These are phyloP conservation scores for Brachionus rubens DNA, from an alignment of 1,140 invertebrate species.

Conservation along the genomic window DNA sequence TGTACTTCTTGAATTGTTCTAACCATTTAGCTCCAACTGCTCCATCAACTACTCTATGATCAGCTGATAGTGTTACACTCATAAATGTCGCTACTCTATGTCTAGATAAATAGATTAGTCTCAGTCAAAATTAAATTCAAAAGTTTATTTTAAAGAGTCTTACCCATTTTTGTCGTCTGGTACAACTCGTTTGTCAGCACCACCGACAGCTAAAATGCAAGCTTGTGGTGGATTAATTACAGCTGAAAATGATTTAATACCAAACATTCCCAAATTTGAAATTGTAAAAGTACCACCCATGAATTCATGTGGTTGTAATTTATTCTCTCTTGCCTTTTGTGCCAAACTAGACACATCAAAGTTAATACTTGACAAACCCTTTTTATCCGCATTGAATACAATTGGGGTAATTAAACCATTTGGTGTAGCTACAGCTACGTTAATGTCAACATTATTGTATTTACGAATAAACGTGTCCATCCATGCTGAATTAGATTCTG, in stretches of 20 bases:
- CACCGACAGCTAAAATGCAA: conserved; percentile 69
- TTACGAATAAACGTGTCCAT: conserved; percentile 88
- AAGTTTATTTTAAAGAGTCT: neutral
- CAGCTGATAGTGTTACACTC: conserved; percentile 69
- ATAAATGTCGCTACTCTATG: conserved; percentile 64
- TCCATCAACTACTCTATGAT: conserved; percentile 72
- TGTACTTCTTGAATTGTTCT: conserved; percentile 65
- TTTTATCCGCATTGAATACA: conserved; percentile 40
- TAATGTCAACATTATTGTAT: conserved; percentile 87
- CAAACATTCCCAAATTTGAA: conserved; percentile 92
- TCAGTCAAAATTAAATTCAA: too few species aligned
- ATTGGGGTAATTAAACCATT: conserved; percentile 42
- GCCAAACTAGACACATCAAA: conserved; percentile 29
- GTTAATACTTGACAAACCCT: conserved; percentile 2
- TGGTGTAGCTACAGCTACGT: conserved; percentile 63
- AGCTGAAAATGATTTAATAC: conserved; percentile 69
- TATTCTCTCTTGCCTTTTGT: conserved; percentile 82
- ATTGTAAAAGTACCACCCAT: conserved; percentile 53
- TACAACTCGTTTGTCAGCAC: conserved; percentile 64
- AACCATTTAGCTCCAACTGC: conserved; percentile 72
- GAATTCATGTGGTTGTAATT: conserved; percentile 92
- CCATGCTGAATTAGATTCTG: conserved; percentile 92
- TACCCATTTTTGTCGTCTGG: conserved; percentile 54
- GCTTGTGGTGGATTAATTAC: conserved; percentile 72
- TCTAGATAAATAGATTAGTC: too few species aligned